phyloP scores from a whole-genome alignment of 2,797 vertebrate species.

The Chromis chromis region DNA sequence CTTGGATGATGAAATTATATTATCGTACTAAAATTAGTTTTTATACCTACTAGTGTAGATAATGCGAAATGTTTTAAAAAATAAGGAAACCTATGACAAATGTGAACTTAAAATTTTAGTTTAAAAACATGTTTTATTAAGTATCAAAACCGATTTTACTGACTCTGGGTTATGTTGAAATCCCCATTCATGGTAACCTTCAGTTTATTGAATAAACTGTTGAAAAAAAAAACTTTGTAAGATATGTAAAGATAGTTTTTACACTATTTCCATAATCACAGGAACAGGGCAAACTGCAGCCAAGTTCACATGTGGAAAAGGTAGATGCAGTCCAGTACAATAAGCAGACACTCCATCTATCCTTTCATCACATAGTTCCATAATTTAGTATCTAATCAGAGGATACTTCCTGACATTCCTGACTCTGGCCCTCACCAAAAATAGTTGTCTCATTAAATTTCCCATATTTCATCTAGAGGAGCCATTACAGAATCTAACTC shows the following conservation, averaged over 20 bases:
- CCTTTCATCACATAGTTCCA: background rate
- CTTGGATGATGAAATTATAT: background rate
- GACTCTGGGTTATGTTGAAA: too few species aligned
- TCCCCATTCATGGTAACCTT: too few species aligned
- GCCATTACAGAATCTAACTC: background rate
- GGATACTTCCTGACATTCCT: background rate
- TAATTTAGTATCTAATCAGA: background rate
- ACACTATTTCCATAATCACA: background rate
- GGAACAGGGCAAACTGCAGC: background rate
- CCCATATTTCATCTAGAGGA: background rate
- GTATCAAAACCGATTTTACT: too few species aligned
- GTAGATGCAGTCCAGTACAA: background rate
- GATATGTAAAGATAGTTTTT: too few species aligned
- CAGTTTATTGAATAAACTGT: too few species aligned
- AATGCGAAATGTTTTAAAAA: background rate
- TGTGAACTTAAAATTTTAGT: background rate
- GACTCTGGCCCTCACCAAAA: background rate
- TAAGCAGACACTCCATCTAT: background rate
- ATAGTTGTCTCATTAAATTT: background rate
- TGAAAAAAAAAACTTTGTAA: too few species aligned
- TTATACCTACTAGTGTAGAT: background rate
- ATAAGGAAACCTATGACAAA: background rate
- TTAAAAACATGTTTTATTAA: too few species aligned
- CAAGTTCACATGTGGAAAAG: background rate
- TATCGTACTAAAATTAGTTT: background rate